phyloP scores from a whole-genome alignment of 2,888 invertebrate species.

The Melitaea athalia region DNA sequence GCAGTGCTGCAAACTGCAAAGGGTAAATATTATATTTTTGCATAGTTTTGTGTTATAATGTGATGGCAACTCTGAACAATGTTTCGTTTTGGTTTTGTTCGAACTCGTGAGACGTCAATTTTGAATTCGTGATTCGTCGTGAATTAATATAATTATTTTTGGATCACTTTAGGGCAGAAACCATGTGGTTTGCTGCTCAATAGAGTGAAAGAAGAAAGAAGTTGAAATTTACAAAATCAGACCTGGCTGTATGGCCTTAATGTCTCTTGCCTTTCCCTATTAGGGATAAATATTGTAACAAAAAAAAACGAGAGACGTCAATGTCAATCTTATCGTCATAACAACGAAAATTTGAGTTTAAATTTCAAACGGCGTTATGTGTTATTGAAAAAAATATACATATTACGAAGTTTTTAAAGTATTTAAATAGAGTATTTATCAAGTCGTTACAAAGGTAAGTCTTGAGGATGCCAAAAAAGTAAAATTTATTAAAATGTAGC shows the following conservation, averaged over 20 bases:
- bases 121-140: no score
- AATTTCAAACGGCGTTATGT: constrained; percentile 3
- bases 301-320: not conserved
- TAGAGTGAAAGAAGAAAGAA: no score
- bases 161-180: no score
- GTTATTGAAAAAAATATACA: not conserved
- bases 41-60: not conserved
- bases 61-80: not conserved
- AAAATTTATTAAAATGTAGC: not conserved
- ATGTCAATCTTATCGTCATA: not conserved
- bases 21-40: no score
- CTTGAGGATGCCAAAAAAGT: not conserved
- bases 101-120: not conserved
- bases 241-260: no score
- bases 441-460: not conserved
- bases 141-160: no score
- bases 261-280: no score
- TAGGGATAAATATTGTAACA: no score
- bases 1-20: no score
- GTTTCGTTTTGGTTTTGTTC: no score
- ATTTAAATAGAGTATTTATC: not conserved
- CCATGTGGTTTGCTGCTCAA: no score
- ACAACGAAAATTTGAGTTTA: constrained; percentile 2
- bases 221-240: no score
- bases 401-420: not conserved